Base-by-base conservation (phyloP, 2,888 invertebrate genomes). In the Chrysodeixis includens region DNA sequence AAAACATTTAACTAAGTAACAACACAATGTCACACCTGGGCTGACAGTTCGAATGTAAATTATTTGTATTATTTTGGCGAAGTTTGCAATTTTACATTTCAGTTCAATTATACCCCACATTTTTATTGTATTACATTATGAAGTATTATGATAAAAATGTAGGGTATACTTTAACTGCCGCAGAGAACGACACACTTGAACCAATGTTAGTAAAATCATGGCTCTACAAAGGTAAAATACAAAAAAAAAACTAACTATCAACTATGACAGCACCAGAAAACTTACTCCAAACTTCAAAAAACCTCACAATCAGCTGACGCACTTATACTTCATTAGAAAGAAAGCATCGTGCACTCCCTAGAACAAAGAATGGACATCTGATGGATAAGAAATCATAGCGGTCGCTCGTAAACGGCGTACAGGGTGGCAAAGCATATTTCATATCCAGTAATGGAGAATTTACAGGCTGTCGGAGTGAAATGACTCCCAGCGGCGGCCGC, bases 391-490 rank as follows among this genome's bases (percentile, higher is more conserved):
- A 86, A 87, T 88, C 87, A 89, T 88, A 86, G 83, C 80, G 71
- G 77, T 66, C 74, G 83, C 78, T 91, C 89, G 90, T 91, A 91
- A 93, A 90, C 86, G 87, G 84, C 72, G 82, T 69, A 80, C 82
- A 82, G 85, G 88, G 87, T 86, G 85, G 86, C 75, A 82, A 81
- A 88, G 90, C 92, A 94, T 95, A 95, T 95, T 93, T 95, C 95
- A 95, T 95, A 95, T 92, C 93, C 90, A 88, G 93, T 95, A 95
- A 95, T 95, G 93, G 93, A 88, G 93, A 95, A 95, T 95, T 95
- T 95, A 95, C 95, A 95, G 93, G 93, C 94, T 94, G 95, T 94
- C 95, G 88, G 93, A 81, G 69, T 85, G 92, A 87, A 95, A 95
- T 94, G 94, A 94, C 93, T 94, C 95, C 95, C 95, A 88, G 86